Evolutionary conservation across 2,888 invertebrate genomes (phyloP), one percentile per base, ranked within the genome.

Genomic region (Aphelenchoides bicaudatus): DNA sequence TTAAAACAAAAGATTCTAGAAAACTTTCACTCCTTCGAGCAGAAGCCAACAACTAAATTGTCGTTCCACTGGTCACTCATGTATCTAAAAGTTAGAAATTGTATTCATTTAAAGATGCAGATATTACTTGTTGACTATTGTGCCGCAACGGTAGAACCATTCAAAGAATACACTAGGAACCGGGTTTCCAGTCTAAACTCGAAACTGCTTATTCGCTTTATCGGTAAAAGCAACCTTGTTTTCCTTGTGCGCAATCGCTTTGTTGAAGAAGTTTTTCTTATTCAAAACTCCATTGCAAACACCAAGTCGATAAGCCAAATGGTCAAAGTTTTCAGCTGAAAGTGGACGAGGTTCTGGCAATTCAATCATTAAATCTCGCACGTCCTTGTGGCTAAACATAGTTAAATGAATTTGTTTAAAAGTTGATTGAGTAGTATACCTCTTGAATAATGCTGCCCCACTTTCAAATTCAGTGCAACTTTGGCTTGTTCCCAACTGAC

Each of bases 11-110:
- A n/a, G n/a, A n/a, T n/a, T n/a, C n/a, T n/a, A n/a, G n/a, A n/a
- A n/a, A n/a, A n/a, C n/a, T n/a, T n/a, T n/a, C n/a, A n/a, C n/a
- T 49, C 47, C 21, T 55, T 55, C 2, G 55, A 55, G 30, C 55
- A 55, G 48, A 55, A 55, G 13, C 55, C 55, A 16, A 55, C 8
- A 28, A 55, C 13, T 27, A 29, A 58, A 55, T 57, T 57, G 30
- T 59, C 58, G 34, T 58, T 39, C 58, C 58, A 58, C 34, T 58
- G 58, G 19, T 39, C 59, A 34, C 58, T 39, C 58, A 58, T 58
- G 55, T 59, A 58, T n/a, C n/a, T n/a, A n/a, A n/a, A n/a, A n/a
- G n/a, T n/a, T n/a, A n/a, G n/a, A n/a, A n/a, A n/a, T n/a, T n/a
- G n/a, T n/a, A n/a, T n/a, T n/a, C n/a, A n/a, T n/a, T n/a, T n/a